A percentile compares a stretch with the other conserved stretches of the same genome.
These are phyloP conservation scores for Xiphias gladius DNA, from an alignment of 2,113 vertebrate species.

Conservation along the genomic window DNA sequence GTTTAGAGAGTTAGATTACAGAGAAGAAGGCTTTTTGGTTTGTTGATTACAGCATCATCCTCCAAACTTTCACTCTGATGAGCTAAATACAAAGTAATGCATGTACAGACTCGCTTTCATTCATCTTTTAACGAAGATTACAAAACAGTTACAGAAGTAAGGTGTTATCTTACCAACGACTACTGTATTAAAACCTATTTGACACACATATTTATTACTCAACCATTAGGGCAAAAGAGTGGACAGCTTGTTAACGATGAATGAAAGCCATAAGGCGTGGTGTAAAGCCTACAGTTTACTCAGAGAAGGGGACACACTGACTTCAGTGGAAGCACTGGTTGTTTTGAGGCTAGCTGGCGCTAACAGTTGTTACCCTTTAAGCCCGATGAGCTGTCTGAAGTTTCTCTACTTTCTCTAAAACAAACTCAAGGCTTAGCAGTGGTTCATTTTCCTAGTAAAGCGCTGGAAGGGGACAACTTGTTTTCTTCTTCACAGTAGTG, in stretches of 20 bases:
- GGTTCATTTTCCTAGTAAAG: constrained; percentile 57
- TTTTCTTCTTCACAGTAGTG: constrained; percentile 74
- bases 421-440: constrained; percentile 58
- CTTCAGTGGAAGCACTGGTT: constrained; percentile 62
- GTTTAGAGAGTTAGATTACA: constrained; percentile 64
- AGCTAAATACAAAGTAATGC: constrained; percentile 70
- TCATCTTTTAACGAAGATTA: constrained; percentile 53
- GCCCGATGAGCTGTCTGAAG: constrained; percentile 24
- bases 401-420: constrained; percentile 5
- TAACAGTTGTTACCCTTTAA: constrained; percentile 19
- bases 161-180: constrained; percentile 42
- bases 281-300: constrained; percentile 15
- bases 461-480: constrained; percentile 37
- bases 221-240: constrained; percentile 49
- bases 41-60: constrained; percentile 72
- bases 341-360: constrained; percentile 47
- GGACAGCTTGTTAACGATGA: constrained; percentile 31
- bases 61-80: constrained; percentile 61
- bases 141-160: constrained; percentile 58
- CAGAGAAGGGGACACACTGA: constrained; percentile 31
- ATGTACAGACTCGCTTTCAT: constrained; percentile 61
- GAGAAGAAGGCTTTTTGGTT: constrained; percentile 83
- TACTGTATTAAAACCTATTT: constrained; percentile 46
- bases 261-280: constrained; percentile 15
- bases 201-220: constrained; percentile 55